Percentiles rank a stretch among this genome's conserved stretches.
phyloP scores from a whole-genome alignment of 2,113 vertebrate species.

The Macroglossus sobrinus region DNA sequence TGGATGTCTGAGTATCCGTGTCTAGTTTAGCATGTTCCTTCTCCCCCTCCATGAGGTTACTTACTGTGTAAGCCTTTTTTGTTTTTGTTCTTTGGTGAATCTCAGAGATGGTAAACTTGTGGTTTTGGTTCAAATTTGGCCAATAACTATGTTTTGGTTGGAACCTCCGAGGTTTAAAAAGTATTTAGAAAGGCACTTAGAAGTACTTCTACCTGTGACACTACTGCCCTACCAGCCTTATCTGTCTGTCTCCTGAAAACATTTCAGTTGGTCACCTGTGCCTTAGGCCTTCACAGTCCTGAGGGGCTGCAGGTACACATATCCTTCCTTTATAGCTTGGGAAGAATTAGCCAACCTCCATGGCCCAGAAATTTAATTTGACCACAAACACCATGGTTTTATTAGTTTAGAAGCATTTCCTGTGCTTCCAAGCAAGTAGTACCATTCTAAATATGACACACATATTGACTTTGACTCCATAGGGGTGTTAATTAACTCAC shows the following conservation, averaged over 20 bases:
- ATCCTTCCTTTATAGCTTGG: not conserved
- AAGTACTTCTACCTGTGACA: not conserved
- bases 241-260: not conserved
- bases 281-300: not conserved
- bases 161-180: not conserved
- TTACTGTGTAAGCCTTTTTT: not conserved
- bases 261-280: not conserved
- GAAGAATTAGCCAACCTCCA: not conserved
- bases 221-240: accelerated
- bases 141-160: not conserved
- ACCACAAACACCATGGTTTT: not conserved
- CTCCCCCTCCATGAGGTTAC: not conserved
- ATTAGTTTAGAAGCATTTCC: not conserved
- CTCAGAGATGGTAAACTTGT: not conserved
- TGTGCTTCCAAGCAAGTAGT: not conserved
- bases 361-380: not conserved
- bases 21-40: not conserved
- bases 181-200: not conserved
- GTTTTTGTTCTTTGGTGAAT: not conserved
- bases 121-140: not conserved
- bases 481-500: not conserved
- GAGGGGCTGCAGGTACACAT: not conserved
- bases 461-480: not conserved
- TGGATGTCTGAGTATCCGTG: not conserved
- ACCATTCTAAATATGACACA: not conserved